A percentile compares a stretch with the other conserved stretches of the same genome.
phyloP scores from a whole-genome alignment of 2,113 vertebrate genomes.

The Notarius lentiginosus region DNA sequence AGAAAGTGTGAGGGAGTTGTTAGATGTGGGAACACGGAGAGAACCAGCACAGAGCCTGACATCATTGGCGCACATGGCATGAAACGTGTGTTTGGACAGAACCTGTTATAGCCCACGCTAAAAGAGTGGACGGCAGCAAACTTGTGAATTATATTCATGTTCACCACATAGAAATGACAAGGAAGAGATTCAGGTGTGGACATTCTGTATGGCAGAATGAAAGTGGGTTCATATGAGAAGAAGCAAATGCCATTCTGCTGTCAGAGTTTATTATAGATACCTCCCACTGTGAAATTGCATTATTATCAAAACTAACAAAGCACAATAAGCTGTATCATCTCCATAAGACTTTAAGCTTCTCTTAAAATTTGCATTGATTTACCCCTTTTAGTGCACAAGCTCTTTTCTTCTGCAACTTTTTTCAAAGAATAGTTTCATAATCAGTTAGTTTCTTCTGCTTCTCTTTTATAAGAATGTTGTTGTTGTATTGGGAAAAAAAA shows the following conservation, averaged over 20 bases:
- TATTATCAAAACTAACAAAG: neutral
- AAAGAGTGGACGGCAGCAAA: neutral
- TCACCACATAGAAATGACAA: neutral
- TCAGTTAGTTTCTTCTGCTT: neutral
- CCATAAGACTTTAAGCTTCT: neutral
- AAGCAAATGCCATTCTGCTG: neutral
- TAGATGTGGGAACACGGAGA: neutral
- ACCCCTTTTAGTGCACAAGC: neutral
- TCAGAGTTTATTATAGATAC: slow-evolving; percentile 19
- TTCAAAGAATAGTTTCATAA: neutral
- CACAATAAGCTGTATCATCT: neutral
- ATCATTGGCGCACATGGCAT: neutral
- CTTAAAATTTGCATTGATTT: neutral
- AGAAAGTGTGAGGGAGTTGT: neutral
- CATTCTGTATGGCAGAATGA: neutral
- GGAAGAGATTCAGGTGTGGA: neutral
- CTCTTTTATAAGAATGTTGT: neutral
- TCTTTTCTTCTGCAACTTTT: neutral
- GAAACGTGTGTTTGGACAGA: slow-evolving; percentile 18
- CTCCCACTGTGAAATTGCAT: slow-evolving; percentile 3
- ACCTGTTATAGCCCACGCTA: neutral
- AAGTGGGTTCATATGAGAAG: neutral
- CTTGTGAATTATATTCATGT: neutral
- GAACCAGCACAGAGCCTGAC: slow-evolving; percentile 17
- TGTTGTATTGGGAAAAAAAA: neutral